Evolutionary conservation across 2,888 invertebrate species (phyloP), one percentile per base, ranked within the genome.

Genomic region (Drosophila limbata): DNA sequence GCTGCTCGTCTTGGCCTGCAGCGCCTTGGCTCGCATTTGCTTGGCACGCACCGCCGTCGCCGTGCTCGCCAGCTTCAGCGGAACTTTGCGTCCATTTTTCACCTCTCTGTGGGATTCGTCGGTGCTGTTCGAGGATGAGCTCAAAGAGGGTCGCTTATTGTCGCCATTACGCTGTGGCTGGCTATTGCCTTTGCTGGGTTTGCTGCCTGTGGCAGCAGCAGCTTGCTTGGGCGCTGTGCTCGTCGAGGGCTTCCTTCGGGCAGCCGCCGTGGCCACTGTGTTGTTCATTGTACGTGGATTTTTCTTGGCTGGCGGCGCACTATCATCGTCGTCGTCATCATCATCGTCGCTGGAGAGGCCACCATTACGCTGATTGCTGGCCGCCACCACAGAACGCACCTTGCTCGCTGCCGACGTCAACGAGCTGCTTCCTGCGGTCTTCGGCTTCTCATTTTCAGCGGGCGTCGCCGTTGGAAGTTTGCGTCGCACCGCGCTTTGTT

Each of bases 291-390:
- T 53, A 8, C 75, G 69, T 13, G 81, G 64, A 66, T 73, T 77
- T 56, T 88, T 89, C 33, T 78, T 82, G 21, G 79, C 75, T 13
- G 82, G 78, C 37, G 80, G 81, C 87, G 93, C 51, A 93, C 28
- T 28, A 1, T 28, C 28, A 92, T 92, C 66, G n/a, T 73, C 72
- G 0, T 80, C 79, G 0, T 73, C 76, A 9, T 74, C 75, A 5
- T 89, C 85, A 5, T 89, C 95, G 70, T 95, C 95, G 76, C 95
- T 95, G 1, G 95, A 95, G 50, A 87, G 92, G 62, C 78, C 91
- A 52, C 93, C 57, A 52, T 73, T 13, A 66, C 77, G 76, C 82
- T 77, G 64, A 62, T 90, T 55, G 81, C 83, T 64, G 39, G 65
- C 25, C 61, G 90, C 48, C 6, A 78, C 55, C 35, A 87, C 81